A percentile compares a stretch with the other conserved stretches of the same genome.
Evolutionary conservation across 2,797 vertebrate species (phyloP).

Genomic region (Jordanella pulchra): DNA sequence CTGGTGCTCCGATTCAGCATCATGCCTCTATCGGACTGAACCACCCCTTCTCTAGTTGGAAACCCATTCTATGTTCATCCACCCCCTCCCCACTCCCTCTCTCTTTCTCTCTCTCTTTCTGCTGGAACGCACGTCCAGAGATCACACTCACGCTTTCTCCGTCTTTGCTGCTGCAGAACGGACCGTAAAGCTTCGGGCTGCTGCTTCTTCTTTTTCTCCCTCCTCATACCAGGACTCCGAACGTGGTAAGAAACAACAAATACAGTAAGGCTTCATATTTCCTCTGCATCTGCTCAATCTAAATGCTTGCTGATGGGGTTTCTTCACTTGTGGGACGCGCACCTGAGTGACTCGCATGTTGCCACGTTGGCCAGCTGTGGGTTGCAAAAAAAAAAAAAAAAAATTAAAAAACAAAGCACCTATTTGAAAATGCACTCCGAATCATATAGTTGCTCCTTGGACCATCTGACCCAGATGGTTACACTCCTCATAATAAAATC

Average conservation of each 20-base stretch:
- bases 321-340: slow-evolving; percentile 41
- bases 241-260: slow-evolving; percentile 48
- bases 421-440: not conserved
- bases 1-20: slow-evolving; percentile 46
- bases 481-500: not conserved
- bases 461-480: slow-evolving; percentile 22
- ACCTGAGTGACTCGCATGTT: slow-evolving; percentile 25
- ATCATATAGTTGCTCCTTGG: not conserved
- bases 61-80: slow-evolving; percentile 3
- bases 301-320: not conserved
- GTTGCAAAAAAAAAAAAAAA: not conserved
- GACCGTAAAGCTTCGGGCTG: slow-evolving; percentile 52
- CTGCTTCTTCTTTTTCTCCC: slow-evolving; percentile 14
- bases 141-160: slow-evolving; percentile 54
- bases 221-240: slow-evolving; percentile 28
- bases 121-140: slow-evolving; percentile 62
- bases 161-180: slow-evolving; percentile 56
- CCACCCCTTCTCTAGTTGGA: slow-evolving; percentile 12
- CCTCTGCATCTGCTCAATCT: slow-evolving; percentile 7
- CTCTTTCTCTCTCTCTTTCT: slow-evolving; percentile 41
- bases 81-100: not conserved
- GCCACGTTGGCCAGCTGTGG: slow-evolving; percentile 23
- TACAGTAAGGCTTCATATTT: not conserved
- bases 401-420: not conserved
- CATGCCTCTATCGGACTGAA: slow-evolving; percentile 34